phyloP scores from a whole-genome alignment of 1,140 invertebrate genomes.

The Zaprionus davidi region DNA sequence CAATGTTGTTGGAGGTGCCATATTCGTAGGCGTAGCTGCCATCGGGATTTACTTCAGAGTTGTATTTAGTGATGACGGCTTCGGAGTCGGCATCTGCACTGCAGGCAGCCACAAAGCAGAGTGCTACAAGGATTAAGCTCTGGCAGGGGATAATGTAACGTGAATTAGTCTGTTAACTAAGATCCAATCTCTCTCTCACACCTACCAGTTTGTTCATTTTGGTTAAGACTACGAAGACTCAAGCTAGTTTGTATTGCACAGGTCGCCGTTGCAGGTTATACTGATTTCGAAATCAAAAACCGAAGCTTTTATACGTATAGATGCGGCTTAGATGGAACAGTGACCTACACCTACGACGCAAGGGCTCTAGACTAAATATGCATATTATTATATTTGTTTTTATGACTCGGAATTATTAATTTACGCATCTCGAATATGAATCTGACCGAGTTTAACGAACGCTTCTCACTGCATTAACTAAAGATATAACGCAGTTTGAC shows the following conservation, averaged over 20 bases:
- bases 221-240: background rate
- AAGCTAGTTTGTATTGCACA: slow-evolving; percentile 10
- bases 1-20: slow-evolving; percentile 87
- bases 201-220: slow-evolving; percentile 66
- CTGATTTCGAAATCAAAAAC: slow-evolving; percentile 52
- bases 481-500: slow-evolving; percentile 9
- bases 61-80: slow-evolving; percentile 80
- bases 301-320: slow-evolving; percentile 56
- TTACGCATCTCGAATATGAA: slow-evolving; percentile 65
- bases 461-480: slow-evolving; percentile 39
- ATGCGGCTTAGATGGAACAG: slow-evolving; percentile 31
- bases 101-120: slow-evolving; percentile 47
- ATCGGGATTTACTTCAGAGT: slow-evolving; percentile 86
- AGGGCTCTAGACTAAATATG: slow-evolving; percentile 33
- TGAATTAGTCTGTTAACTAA: background rate
- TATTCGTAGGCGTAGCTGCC: slow-evolving; percentile 85
- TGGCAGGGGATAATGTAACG: slow-evolving; percentile 20
- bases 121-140: slow-evolving; percentile 47
- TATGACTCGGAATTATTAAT: slow-evolving; percentile 67
- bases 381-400: slow-evolving; percentile 46
- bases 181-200: background rate
- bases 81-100: slow-evolving; percentile 61
- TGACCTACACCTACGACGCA: slow-evolving; percentile 64
- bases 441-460: slow-evolving; percentile 71
- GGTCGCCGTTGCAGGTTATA: slow-evolving; percentile 45